Percentiles rank a stretch among this genome's conserved stretches.
Conservation (phyloP, 35 echinoderm and acorn worm genomes). For the Ophioderma brevispina region DNA sequence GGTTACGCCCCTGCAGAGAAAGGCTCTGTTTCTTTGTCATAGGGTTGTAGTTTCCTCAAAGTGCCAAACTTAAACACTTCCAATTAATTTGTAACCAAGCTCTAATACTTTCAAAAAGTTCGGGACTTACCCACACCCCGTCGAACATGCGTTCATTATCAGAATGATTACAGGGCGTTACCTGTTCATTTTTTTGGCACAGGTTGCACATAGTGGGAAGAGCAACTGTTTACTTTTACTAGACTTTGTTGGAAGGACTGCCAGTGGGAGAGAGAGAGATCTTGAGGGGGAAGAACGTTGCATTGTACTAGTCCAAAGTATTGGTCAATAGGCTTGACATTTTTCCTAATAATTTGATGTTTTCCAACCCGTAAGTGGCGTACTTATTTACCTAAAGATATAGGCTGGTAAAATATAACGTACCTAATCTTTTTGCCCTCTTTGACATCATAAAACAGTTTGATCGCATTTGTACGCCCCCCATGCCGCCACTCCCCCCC, state of each 20-base stretch:
- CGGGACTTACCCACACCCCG: constrained; percentile 55
- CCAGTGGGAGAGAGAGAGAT: constrained; percentile 11
- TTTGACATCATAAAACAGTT: constrained; percentile 44
- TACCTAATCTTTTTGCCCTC: constrained; percentile 45
- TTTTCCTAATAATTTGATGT: constrained; percentile 25
- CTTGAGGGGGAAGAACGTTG: constrained; percentile 40
- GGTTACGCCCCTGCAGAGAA: too few species aligned
- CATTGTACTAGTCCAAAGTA: constrained; percentile 32
- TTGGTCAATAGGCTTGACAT: neutral
- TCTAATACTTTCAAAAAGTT: constrained; percentile 50
- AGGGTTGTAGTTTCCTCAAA: constrained; percentile 43
- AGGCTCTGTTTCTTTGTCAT: constrained; percentile 9
- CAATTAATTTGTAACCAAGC: constrained; percentile 43
- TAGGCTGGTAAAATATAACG: constrained; percentile 38
- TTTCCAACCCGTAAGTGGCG: constrained; percentile 7
- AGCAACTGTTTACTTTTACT: constrained; percentile 56
- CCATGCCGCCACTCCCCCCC: constrained; percentile 52
- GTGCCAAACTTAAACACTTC: constrained; percentile 53
- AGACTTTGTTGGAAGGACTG: constrained; percentile 51
- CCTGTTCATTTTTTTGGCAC: constrained; percentile 35
- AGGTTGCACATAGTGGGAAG: constrained; percentile 59
- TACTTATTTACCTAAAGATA: constrained; percentile 46
- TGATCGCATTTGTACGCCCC: constrained; percentile 69
- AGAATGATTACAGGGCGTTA: constrained; percentile 37
- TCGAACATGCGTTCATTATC: constrained; percentile 58